phyloP scores from a whole-genome alignment of 2,888 invertebrate species.

The Philaethria dido region DNA sequence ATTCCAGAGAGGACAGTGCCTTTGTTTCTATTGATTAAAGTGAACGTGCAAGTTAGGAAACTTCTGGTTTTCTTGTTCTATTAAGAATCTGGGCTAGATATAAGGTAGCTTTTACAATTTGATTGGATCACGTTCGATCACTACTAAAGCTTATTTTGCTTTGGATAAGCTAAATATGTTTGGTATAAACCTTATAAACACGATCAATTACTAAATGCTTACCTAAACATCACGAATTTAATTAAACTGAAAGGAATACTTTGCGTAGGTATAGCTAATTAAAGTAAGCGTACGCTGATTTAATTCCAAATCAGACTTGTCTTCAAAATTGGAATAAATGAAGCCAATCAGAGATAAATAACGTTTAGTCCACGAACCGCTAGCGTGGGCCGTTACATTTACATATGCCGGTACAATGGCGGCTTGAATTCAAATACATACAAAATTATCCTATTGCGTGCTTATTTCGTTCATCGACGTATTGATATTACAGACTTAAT shows the following conservation, averaged over 20 bases:
- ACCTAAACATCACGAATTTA: constrained; percentile 8
- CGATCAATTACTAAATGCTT: constrained; percentile 9
- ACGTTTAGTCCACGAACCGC: constrained; percentile 72
- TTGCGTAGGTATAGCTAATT: constrained; percentile 54
- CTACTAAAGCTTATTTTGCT: not conserved
- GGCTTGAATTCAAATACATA: constrained; percentile 55
- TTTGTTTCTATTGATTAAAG: constrained; percentile 30
- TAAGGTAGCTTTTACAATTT: constrained; percentile 11
- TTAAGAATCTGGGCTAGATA: constrained; percentile 21
- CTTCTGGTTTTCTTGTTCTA: constrained; percentile 8
- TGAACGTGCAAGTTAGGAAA: constrained; percentile 12
- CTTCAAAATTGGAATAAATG: constrained; percentile 78
- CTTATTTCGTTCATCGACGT: constrained; percentile 16
- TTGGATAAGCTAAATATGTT: constrained; percentile 5
- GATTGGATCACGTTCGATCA: constrained; percentile 2
- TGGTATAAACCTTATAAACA: constrained; percentile 8
- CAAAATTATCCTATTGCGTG: constrained; percentile 36
- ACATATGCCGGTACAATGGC: constrained; percentile 68
- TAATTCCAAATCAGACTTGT: constrained; percentile 72
- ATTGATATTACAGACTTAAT: constrained; percentile 15
- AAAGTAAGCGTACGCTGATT: constrained; percentile 62
- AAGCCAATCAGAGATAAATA: constrained; percentile 82
- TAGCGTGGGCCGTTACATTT: constrained; percentile 75
- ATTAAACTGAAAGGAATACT: constrained; percentile 14
- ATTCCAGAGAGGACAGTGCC: constrained; percentile 41